Base-by-base conservation (phyloP, 2,113 vertebrate genomes). In the Ictalurus furcatus region DNA sequence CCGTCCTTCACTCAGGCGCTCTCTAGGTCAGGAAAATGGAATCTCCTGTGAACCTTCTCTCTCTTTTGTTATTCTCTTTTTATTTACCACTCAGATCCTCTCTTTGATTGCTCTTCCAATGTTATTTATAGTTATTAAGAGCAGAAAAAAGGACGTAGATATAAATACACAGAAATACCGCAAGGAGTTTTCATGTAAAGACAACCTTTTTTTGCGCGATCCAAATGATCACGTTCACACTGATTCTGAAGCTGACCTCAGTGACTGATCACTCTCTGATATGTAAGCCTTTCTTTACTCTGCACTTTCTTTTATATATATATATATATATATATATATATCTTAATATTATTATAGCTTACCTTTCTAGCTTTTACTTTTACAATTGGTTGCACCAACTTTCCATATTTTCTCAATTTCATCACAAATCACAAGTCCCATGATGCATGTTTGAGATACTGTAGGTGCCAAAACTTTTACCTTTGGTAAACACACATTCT, bases 21-120 rank as follows among this genome's bases (percentile, higher is more conserved):
- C 4, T 34, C 34, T 56, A 30, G 85, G 83, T 87, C 85, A 58
- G 54, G 40, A 88, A 89, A 71, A 88, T 73, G 81, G 59, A 80
- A 44, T 89, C 52, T 85, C 80, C 52, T 84, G 88, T 88, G 88
- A 91, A 85, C 69, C 54, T 69, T n/a, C 13, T 25, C 19, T 52
- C 17, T 34, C 74, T 61, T 56, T 59, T 30, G 14, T 86, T 48
- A 16, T 44, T 21, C 25, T 44, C 30, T 74, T 58, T 13, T 23
- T 37, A 82, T 89, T 37, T 85, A 19, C 34, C 59, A 74, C 71
- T 88, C 56, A 7, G 56, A 76, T 19, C 4, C 34, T 34, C 54
- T 40, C 63, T 52, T 28, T 78, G 23, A 78, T 74, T 76, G 19
- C 7, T 69, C 48, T 37, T 59, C 69, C 52, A 85, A 25, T 14